Evolutionary conservation across 2,888 invertebrate genomes (phyloP).

Genomic region (Tricholauxania praeusta): DNA sequence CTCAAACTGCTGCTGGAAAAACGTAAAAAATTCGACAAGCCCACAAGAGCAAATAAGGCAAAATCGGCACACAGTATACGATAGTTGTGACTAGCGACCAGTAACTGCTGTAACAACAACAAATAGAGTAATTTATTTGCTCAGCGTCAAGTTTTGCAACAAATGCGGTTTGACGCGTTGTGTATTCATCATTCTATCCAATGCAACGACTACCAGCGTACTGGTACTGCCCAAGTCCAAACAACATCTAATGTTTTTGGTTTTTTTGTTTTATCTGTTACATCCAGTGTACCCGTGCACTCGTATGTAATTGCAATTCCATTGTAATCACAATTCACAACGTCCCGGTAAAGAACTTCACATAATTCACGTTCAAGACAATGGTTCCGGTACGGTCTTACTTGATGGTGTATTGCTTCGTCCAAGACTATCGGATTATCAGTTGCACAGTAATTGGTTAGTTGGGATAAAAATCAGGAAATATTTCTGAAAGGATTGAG

Average conservation of each 20-base stretch:
- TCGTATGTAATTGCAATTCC: slow-evolving; percentile 44
- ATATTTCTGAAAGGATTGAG: no score
- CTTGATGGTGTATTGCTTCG: neutral
- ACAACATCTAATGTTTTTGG: slow-evolving; percentile 10
- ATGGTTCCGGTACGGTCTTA: slow-evolving; percentile 29
- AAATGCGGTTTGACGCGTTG: slow-evolving; percentile 49
- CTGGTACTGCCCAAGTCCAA: no score
- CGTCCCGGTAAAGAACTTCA: slow-evolving; percentile 31
- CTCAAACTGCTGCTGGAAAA: neutral
- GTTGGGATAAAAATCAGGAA: no score
- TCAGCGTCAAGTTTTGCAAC: slow-evolving; percentile 50
- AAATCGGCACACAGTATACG: neutral
- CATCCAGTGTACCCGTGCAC: slow-evolving; percentile 33
- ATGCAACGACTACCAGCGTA: no score
- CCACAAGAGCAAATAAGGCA: neutral
- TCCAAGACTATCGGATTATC: neutral
- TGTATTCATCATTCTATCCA: slow-evolving; percentile 10
- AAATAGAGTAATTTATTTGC: slow-evolving; percentile 58
- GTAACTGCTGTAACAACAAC: slow-evolving; percentile 14
- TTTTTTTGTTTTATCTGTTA: slow-evolving; percentile 27
- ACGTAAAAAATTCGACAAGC: neutral
- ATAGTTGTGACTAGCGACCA: slow-evolving; percentile 7
- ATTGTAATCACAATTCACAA: slow-evolving; percentile 32
- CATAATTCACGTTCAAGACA: slow-evolving; percentile 30
- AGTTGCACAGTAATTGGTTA: neutral